phyloP scores from a whole-genome alignment of 2,113 vertebrate genomes.

The Salminus brasiliensis region DNA sequence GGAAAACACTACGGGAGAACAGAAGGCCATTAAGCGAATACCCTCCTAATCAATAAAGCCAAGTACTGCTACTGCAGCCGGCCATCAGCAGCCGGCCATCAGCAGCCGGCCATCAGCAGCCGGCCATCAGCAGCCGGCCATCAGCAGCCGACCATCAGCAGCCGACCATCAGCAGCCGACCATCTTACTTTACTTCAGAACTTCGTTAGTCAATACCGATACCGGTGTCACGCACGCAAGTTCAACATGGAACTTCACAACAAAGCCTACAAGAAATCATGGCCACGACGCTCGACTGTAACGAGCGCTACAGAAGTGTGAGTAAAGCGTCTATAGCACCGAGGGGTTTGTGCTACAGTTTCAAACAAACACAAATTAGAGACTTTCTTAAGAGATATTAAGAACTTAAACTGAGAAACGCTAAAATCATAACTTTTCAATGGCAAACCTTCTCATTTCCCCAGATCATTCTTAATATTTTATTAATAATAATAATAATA shows the following conservation, averaged over 20 bases:
- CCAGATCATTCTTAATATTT: neutral
- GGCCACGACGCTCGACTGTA: constrained; percentile 80
- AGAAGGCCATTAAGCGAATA: too few species aligned
- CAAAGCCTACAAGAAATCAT: constrained; percentile 75
- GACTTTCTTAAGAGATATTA: too few species aligned
- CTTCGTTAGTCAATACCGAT: neutral
- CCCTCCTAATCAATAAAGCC: too few species aligned
- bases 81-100: too few species aligned
- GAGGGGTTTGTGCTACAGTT: constrained; percentile 64
- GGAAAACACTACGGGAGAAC: too few species aligned
- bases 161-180: too few species aligned
- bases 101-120: too few species aligned
- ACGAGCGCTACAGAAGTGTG: constrained; percentile 78
- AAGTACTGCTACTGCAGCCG: too few species aligned
- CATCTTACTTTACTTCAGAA: neutral
- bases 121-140: too few species aligned
- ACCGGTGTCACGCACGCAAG: neutral
- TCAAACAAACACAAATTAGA: constrained; percentile 51
- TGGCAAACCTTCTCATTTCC: neutral
- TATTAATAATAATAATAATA: too few species aligned
- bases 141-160: too few species aligned
- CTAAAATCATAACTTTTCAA: neutral
- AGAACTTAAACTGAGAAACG: neutral
- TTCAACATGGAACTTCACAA: constrained; percentile 74
- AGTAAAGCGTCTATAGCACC: constrained; percentile 72